Base-by-base conservation (phyloP, 92 coral and sea anemone genomes). In the Porites evermanni region DNA sequence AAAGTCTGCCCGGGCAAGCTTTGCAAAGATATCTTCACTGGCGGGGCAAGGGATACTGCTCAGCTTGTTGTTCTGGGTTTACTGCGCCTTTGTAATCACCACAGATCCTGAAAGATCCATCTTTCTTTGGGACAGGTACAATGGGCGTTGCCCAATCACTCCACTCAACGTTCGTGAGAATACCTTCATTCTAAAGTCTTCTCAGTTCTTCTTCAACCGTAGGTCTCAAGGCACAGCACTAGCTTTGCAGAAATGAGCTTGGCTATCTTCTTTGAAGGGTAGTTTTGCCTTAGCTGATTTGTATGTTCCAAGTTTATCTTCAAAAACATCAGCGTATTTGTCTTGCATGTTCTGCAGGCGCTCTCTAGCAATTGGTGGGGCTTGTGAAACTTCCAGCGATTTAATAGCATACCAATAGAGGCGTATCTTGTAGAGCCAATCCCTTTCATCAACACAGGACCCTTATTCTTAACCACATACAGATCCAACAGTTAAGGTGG, bases 61-160 rank as follows among this genome's bases (percentile, higher is more conserved):
- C 85, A 44, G 64, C 85, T 80, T 80, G 63, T 65, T 67, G 75
- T 66, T 18, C 77, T 68, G 81, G 67, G 29, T 85, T 85, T 56
- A 85, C 80, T 17, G 88, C 29, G 32, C 38, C 77, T 52, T 85
- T 76, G 61, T 75, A 85, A 52, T 85, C 75, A 18, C 88, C 88
- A 67, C 83, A 85, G 8, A 65, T 50, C 19, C 88, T 38, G 18
- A 85, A 66, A 10, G 47, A 47, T 18, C 82, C 69, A 66, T 85
- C 73, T 17, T 26, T 66, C 20, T 78, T 68, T 23, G 59, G 56
- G 38, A 78, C 89, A 51, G 89, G 63, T 52, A 78, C 84, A 77
- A 78, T 86, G 8, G 72, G 84, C 24, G 89, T 86, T 21, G 84
- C 89, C 89, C 83, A 85, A 8, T 85, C 84, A 12, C 84, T 65